These are phyloP conservation scores for Habrosyne pyritoides DNA, from an alignment of 2,888 invertebrate genomes.

Conservation along the genomic window DNA sequence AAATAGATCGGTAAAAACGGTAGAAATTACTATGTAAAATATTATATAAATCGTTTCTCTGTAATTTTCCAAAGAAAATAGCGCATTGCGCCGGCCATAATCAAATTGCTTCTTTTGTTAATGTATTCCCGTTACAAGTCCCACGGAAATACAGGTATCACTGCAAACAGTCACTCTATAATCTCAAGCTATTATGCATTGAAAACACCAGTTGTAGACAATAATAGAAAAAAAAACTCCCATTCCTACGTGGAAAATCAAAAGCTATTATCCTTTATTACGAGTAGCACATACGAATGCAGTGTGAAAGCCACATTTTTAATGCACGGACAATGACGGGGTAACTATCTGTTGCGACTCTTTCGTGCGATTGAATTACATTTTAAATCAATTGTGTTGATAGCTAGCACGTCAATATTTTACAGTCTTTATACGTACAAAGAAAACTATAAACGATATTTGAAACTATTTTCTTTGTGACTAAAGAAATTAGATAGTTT, in stretches of 20 bases:
- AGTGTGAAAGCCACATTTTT: constrained; percentile 54
- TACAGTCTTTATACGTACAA: too few species aligned
- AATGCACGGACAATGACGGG: constrained; percentile 32
- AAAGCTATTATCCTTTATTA: constrained; percentile 65
- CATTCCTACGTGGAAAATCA: constrained; percentile 67
- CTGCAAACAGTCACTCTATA: constrained; percentile 60
- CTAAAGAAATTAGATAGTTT: too few species aligned
- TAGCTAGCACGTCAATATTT: not conserved
- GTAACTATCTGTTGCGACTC: constrained; percentile 33
- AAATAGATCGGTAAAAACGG: constrained; percentile 19
- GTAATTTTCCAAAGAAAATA: constrained; percentile 63
- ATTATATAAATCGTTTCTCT: constrained; percentile 49
- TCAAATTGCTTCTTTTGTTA: constrained; percentile 65
- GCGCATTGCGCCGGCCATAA: constrained; percentile 45
- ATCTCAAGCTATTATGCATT: constrained; percentile 73
- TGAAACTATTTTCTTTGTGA: too few species aligned
- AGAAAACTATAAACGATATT: too few species aligned
- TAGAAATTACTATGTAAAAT: constrained; percentile 29
- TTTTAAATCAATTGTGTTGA: constrained; percentile 37
- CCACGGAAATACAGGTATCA: constrained; percentile 69
- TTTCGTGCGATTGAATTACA: constrained; percentile 20
- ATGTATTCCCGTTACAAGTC: constrained; percentile 62
- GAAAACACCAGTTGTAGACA: constrained; percentile 68
- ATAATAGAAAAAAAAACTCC: constrained; percentile 61
- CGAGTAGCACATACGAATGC: constrained; percentile 29